Conservation (phyloP, 35 echinoderm and acorn worm species). For the Lytechinus variegatus region DNA sequence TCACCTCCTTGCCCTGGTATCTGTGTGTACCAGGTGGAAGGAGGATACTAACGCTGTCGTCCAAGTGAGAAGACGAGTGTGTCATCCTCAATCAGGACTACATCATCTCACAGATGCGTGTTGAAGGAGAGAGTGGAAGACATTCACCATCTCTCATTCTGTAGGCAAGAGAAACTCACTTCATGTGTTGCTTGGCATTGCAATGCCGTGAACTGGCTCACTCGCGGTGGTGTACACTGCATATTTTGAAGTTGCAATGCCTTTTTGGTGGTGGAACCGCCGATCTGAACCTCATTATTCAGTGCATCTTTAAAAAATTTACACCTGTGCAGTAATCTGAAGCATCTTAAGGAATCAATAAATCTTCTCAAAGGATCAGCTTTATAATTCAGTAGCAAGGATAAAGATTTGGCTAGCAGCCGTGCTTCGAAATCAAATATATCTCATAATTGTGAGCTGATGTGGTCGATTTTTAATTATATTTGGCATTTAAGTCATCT, state of each 20-base stretch:
- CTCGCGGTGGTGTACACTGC: neutral
- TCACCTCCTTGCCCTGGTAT: neutral
- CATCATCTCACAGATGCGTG: neutral
- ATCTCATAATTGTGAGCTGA: neutral
- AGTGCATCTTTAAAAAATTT: neutral
- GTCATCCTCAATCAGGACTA: neutral
- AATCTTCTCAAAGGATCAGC: neutral
- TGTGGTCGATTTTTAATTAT: neutral
- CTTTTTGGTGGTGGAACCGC: neutral
- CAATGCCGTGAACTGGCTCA: neutral
- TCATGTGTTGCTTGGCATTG: constrained; percentile 10
- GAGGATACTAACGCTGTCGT: neutral
- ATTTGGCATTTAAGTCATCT: neutral
- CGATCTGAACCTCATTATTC: neutral
- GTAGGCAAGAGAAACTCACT: neutral
- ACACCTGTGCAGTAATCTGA: neutral
- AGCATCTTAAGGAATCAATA: neutral
- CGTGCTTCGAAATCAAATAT: neutral
- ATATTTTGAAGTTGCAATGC: neutral
- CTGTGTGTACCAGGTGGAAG: neutral
- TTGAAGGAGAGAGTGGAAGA: neutral
- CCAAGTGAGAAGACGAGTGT: neutral
- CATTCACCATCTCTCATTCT: neutral
- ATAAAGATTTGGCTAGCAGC: neutral
- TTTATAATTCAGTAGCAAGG: neutral